Percentiles rank a stretch among this genome's conserved stretches.
Evolutionary conservation across 2,888 invertebrate genomes (phyloP).

Genomic region (Agonopterix arenella): DNA sequence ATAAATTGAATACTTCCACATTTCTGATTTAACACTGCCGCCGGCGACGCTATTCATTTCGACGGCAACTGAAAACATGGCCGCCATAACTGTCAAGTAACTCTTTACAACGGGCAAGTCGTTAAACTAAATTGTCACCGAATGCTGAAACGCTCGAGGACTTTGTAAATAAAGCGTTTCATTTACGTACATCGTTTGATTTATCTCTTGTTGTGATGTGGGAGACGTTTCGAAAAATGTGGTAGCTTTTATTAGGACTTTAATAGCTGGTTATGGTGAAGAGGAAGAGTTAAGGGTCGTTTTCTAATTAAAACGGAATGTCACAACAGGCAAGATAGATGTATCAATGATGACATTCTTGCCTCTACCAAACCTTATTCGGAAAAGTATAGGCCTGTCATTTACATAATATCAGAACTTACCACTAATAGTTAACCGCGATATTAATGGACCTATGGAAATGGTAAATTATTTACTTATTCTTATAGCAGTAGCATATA

Average conservation of each 20-base stretch:
- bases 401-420: no score
- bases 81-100: slow-evolving; percentile 75
- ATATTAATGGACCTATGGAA: no score
- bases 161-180: slow-evolving; percentile 44
- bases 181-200: slow-evolving; percentile 32
- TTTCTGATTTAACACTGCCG: neutral
- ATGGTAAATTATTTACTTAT: no score
- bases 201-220: slow-evolving; percentile 45
- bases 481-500: no score
- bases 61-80: slow-evolving; percentile 30
- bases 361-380: no score
- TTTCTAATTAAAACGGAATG: no score
- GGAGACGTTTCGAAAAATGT: slow-evolving; percentile 39
- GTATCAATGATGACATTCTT: no score
- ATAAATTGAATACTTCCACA: no score
- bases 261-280: slow-evolving; percentile 19
- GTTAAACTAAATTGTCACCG: slow-evolving; percentile 75
- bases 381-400: no score
- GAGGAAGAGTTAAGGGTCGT: slow-evolving; percentile 1
- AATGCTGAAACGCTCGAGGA: slow-evolving; percentile 45
- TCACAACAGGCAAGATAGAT: no score
- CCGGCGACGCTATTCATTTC: neutral
- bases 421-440: no score
- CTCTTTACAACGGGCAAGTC: slow-evolving; percentile 65
- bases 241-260: slow-evolving; percentile 47